Evolutionary conservation across 2,888 invertebrate genomes (phyloP).

Genomic region (Anarsia innoxiella): DNA sequence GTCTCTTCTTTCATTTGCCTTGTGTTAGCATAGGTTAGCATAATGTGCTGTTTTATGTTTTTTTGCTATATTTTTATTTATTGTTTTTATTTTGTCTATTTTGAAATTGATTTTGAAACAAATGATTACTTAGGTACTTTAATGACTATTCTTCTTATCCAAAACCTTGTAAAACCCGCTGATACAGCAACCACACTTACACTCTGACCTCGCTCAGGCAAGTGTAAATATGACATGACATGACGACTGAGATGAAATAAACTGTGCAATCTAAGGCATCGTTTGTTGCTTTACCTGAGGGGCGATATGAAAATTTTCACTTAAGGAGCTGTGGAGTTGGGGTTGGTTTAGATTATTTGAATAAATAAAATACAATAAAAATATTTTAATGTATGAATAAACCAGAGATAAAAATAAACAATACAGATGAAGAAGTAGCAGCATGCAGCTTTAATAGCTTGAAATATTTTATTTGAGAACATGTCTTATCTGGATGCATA

Average conservation of each 20-base stretch:
- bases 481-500: not conserved
- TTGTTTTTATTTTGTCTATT: too few species aligned
- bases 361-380: not conserved
- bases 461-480: not conserved
- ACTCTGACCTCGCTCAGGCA: conserved; percentile 37
- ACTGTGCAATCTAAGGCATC: conserved; percentile 59
- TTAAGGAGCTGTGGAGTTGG: conserved; percentile 2
- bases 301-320: conserved; percentile 39
- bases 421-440: too few species aligned
- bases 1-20: too few species aligned
- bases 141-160: too few species aligned
- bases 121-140: too few species aligned
- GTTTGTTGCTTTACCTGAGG: conserved; percentile 47
- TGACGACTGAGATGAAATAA: conserved; percentile 62
- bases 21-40: too few species aligned
- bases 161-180: too few species aligned
- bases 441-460: not conserved
- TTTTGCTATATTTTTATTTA: too few species aligned
- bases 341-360: not conserved
- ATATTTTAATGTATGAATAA: not conserved
- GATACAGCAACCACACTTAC: conserved; percentile 21
- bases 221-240: conserved; percentile 66
- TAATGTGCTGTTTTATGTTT: too few species aligned
- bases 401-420: not conserved
- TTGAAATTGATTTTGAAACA: too few species aligned